These are phyloP conservation scores for Allygus modestus DNA, from an alignment of 2,888 invertebrate genomes.

Conservation along the genomic window DNA sequence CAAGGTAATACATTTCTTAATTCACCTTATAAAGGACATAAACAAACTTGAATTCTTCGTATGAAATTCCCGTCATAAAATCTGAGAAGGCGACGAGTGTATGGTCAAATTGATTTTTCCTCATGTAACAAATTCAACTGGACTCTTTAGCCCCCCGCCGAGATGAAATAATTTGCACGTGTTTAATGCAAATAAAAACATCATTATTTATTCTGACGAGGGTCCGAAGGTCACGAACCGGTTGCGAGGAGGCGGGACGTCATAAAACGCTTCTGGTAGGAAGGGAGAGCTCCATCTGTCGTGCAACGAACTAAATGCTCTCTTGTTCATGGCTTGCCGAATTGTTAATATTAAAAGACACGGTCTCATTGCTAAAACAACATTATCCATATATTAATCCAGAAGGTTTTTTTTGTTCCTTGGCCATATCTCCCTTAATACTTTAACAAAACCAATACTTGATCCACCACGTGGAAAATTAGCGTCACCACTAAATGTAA, in stretches of 20 bases:
- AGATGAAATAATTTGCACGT: constrained; percentile 43
- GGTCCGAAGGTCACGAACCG: constrained; percentile 19
- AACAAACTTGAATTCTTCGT: too few relatives aligned
- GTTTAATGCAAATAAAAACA: constrained; percentile 36
- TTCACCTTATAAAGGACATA: too few relatives aligned
- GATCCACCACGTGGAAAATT: too few relatives aligned
- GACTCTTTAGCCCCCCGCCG: constrained; percentile 6
- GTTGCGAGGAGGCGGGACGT: not conserved
- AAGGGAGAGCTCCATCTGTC: not conserved
- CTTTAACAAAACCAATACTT: too few relatives aligned
- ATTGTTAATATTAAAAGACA: not conserved
- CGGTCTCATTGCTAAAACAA: not conserved
- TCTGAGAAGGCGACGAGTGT: not conserved
- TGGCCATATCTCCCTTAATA: too few relatives aligned
- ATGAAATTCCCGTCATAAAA: too few relatives aligned
- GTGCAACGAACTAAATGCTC: not conserved
- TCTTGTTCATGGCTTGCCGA: not conserved
- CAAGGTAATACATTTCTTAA: too few relatives aligned
- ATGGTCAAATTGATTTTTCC: not conserved
- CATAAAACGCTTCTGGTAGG: not conserved
- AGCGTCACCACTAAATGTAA: too few relatives aligned
- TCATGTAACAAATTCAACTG: not conserved
- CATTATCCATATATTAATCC: too few relatives aligned
- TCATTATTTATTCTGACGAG: constrained; percentile 37
- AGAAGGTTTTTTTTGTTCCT: too few relatives aligned